Evolutionary conservation across 2,888 invertebrate species (phyloP), one percentile per base, ranked within the genome.

Genomic region (Ectemnius continuus): DNA sequence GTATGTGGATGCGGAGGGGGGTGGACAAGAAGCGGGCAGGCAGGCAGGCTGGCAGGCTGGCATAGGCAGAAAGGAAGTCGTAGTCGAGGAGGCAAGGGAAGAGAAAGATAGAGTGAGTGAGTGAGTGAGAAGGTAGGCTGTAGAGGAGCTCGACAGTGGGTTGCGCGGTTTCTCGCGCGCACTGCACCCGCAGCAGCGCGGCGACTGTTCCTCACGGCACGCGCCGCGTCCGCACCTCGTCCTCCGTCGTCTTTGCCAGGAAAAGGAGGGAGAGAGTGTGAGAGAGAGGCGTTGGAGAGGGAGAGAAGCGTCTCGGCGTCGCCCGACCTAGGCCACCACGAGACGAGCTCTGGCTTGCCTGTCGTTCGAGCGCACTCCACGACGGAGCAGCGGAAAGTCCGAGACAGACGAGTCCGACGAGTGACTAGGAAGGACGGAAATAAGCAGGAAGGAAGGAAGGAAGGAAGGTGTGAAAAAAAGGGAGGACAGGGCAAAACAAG

Each of bases 151-250:
- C 47, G 67, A 52, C 52, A 13, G 64, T 23, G 62, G 57, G 56
- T 58, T 52, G 57, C 28, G 61, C 66, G 36, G 45, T 52, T 46
- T 68, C 61, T 74, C 65, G 63, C 74, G 84, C 83, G 85, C 85
- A 84, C 86, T 88, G 85, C 85, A 86, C 81, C 84, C 76, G 83
- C 86, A 86, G 82, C 85, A 84, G 82, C 88, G 82, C 88, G 85
- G 76, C 36, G n/a, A 16, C 14, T 52, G 5, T 13, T 52, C 52
- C 52, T 83, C 36, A 83, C 78, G 84, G 83, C 86, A 86, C 84
- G 85, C 84, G 81, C 72, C 79, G 79, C 82, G 82, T 79, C 79
- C 81, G 65, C 16, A 75, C 76, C 73, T 75, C 80, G 73, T 70
- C 23, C 23, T 23, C 66, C 66, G 52, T 52, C 52, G 4, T 16